Evolutionary conservation across 2,797 vertebrate species (phyloP).

Genomic region (Macrochelys suwanniensis): DNA sequence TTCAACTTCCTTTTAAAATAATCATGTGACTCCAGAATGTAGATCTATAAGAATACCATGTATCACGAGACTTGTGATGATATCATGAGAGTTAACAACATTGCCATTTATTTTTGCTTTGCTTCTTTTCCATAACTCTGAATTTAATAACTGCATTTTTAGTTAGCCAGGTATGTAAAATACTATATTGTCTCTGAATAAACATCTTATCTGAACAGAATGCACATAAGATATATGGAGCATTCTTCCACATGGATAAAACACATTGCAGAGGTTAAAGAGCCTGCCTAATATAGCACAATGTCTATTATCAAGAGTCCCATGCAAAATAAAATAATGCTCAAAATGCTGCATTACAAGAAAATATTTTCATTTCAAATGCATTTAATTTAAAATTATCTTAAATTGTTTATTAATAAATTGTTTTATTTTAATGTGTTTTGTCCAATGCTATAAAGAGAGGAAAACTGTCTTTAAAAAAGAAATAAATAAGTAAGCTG

Average conservation of each 20-base stretch:
- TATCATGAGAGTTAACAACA: not conserved
- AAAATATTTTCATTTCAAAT: not conserved
- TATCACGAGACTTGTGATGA: not conserved
- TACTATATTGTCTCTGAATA: not conserved
- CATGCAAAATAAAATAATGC: not conserved
- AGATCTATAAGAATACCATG: not conserved
- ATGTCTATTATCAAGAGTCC: not conserved
- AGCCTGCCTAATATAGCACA: not conserved
- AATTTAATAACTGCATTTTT: not conserved
- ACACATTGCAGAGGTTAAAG: not conserved
- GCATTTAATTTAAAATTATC: not conserved
- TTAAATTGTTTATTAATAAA: not conserved
- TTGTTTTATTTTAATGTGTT: not conserved
- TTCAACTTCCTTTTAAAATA: not conserved
- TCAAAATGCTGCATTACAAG: not conserved
- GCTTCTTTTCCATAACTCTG: not conserved
- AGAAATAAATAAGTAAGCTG: not conserved
- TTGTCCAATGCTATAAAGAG: not conserved
- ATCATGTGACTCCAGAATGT: not conserved
- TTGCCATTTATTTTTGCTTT: not conserved
- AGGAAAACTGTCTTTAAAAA: not conserved
- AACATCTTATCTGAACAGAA: not conserved
- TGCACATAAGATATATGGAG: conserved; percentile 34
- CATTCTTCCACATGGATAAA: not conserved
- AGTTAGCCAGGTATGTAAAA: not conserved